A percentile compares a stretch with the other conserved stretches of the same genome.
phyloP scores from a whole-genome alignment of 2,888 invertebrate genomes.

The Mellilla xanthometata region DNA sequence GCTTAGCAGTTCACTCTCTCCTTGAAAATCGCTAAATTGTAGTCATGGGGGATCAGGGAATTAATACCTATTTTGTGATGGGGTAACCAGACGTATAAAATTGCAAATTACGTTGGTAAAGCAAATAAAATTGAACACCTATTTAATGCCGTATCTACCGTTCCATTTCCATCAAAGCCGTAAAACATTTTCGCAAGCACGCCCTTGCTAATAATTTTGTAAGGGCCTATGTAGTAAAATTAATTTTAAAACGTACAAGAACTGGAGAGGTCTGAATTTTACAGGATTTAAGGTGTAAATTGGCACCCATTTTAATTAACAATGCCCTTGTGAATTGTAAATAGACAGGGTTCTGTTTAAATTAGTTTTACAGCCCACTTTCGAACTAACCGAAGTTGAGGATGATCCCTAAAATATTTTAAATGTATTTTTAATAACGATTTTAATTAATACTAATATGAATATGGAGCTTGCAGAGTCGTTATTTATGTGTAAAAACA shows the following conservation, averaged over 20 bases:
- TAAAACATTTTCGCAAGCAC: slow-evolving; percentile 26
- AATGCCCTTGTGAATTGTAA: slow-evolving; percentile 6
- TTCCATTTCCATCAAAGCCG: not conserved
- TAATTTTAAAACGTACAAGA: slow-evolving; percentile 13
- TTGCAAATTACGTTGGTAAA: no score
- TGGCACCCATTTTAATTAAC: slow-evolving; percentile 5
- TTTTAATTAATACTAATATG: no score
- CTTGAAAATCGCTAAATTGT: no score
- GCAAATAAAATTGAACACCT: slow-evolving; percentile 4
- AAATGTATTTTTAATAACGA: no score
- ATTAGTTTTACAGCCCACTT: not conserved
- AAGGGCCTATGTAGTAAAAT: slow-evolving; percentile 29
- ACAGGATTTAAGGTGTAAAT: slow-evolving; percentile 9
- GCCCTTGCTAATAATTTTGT: slow-evolving; percentile 41
- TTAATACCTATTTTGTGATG: no score
- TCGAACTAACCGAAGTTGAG: no score
- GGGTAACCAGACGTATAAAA: no score
- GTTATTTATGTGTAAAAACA: no score
- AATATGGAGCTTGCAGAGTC: no score
- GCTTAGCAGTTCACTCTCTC: no score
- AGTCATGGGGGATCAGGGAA: no score
- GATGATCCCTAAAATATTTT: no score
- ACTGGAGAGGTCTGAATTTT: slow-evolving; percentile 8
- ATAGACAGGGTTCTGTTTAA: not conserved
- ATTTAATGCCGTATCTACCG: not conserved